Evolutionary conservation across 2,113 vertebrate species (phyloP).

Genomic region (Asarcornis scutulata): DNA sequence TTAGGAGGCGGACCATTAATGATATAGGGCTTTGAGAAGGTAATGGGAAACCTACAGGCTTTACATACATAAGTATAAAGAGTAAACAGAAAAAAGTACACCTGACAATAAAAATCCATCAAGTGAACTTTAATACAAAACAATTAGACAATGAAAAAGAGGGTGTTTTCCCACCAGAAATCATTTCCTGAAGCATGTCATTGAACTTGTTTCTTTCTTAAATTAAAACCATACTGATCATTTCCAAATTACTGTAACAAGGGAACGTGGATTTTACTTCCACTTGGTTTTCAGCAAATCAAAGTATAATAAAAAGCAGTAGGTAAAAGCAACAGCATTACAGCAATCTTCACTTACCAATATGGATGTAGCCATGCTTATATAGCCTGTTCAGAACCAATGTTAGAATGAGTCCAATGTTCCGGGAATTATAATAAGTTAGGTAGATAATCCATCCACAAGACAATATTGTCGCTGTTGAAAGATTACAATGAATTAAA

Average conservation of each 20-base stretch:
- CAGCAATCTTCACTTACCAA: constrained; percentile 82
- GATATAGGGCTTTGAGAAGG: background rate
- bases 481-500: constrained; percentile 63
- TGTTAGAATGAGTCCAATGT: constrained; percentile 96
- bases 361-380: constrained; percentile 98
- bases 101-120: background rate
- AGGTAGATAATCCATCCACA: constrained; percentile 99
- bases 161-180: background rate
- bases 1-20: background rate
- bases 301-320: background rate
- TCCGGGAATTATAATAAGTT: constrained; percentile 98
- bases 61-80: background rate
- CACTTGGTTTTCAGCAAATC: background rate
- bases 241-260: background rate
- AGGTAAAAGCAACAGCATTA: background rate
- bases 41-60: background rate
- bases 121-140: background rate
- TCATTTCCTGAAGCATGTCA: background rate
- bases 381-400: constrained; percentile 95
- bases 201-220: background rate
- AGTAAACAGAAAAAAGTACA: background rate
- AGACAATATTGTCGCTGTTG: constrained; percentile 96
- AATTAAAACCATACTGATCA: background rate
- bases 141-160: background rate
- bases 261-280: background rate